Base-by-base conservation (phyloP, 2,113 vertebrate genomes). In the Mastomys coucha region DNA sequence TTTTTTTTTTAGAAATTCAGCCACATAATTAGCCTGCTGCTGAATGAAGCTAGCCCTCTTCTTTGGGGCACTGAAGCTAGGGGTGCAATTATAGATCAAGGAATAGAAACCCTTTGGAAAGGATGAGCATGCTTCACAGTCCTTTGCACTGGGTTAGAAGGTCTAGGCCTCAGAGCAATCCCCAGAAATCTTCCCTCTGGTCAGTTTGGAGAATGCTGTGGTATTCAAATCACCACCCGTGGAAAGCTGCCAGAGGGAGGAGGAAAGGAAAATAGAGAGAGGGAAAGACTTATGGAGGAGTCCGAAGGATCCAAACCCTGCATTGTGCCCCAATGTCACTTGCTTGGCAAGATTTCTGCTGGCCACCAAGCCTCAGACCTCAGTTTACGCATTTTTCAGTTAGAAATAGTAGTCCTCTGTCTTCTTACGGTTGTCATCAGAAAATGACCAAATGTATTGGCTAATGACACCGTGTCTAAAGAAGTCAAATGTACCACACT, bases 11-110 rank as follows among this genome's bases (percentile, higher is more conserved):
- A 97, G 96, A 97, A 97, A 96, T 95, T 94, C 93, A 3, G 89
- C 97, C 97, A 97, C 97, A 89, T 98, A 98, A 98, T 98, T 98
- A 98, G 98, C 96, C 94, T 6, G 1, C 9, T 20, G 39, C 95
- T 96, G 73, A 97, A 94, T 84, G 88, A 91, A 95, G 76, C 89
- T 96, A 97, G 98, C 98, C 97, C 91, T 73, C 78, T 91, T 77
- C 96, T 97, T 97, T 89, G 90, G 76, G 1, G 26, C 88, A 90
- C 33, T 97, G 91, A 5, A 51, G 96, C 96, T 93, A 89, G 95
- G 76, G 2, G 1, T 97, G 72, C 97, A 98, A 98, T 98, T 98
- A 98, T 36, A 97, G 97, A 97, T 98, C 97, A 91, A 77, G 73
- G 58, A 76, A 80, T 42, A 92, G 86, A 94, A 93, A 89, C 84